A percentile compares a stretch with the other conserved stretches of the same genome.
Conservation (phyloP, 2,888 invertebrate genomes). For the Scelioninae gen. 1 region DNA sequence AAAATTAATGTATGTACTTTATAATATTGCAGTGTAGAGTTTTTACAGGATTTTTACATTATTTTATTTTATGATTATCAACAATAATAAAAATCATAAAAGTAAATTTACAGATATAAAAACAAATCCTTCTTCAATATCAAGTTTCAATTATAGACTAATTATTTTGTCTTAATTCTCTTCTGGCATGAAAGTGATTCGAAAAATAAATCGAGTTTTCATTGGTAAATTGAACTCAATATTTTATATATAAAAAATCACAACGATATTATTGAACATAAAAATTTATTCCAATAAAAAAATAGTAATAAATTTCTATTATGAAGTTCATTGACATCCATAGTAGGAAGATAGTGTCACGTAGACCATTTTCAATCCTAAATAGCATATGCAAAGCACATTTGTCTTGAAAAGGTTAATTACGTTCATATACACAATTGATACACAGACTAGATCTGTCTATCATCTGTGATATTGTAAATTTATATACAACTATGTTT, state of each 20-base stretch:
- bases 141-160: no score
- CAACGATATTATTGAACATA: neutral
- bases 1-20: no score
- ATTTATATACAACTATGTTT: conserved; percentile 36
- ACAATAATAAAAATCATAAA: no score
- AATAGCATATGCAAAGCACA: conserved; percentile 55
- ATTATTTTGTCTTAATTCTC: no score
- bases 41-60: no score
- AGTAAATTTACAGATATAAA: no score
- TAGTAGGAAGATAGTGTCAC: conserved; percentile 21
- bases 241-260: neutral
- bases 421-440: conserved; percentile 39
- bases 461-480: conserved; percentile 6
- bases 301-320: conserved; percentile 11
- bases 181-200: no score
- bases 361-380: conserved; percentile 33
- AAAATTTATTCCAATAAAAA: neutral
- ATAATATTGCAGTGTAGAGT: no score
- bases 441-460: conserved; percentile 45
- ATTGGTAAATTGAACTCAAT: no score
- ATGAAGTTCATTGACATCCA: conserved; percentile 30
- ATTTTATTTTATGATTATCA: no score
- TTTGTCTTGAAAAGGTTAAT: conserved; percentile 50
- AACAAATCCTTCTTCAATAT: no score
- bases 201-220: no score